Percentiles rank a stretch among this genome's conserved stretches.
Conservation (phyloP, 2,888 invertebrate species). For the Chromoteleia sp. region DNA sequence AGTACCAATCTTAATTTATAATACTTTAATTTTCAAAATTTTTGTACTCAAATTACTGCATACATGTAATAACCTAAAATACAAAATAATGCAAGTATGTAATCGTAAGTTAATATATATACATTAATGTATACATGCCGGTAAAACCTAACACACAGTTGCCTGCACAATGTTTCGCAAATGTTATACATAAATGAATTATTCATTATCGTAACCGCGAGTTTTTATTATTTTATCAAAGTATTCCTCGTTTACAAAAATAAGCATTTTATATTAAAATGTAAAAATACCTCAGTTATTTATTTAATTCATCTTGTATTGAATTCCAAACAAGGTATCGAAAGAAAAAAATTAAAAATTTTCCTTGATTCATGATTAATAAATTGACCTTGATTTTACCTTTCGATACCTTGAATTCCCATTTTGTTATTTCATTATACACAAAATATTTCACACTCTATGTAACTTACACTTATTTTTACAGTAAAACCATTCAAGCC, state of each 20-base stretch:
- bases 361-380: no score
- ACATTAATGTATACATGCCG: conserved; percentile 3
- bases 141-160: conserved; percentile 11
- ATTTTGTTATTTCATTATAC: not conserved
- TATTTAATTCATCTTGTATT: not conserved
- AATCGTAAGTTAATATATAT: conserved; percentile 21
- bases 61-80: conserved; percentile 49
- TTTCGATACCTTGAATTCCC: no score
- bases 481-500: conserved; percentile 9
- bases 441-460: not conserved
- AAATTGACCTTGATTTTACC: no score
- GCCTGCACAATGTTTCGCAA: conserved; percentile 18
- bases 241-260: conserved; percentile 35
- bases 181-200: conserved; percentile 53
- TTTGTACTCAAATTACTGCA: conserved; percentile 56
- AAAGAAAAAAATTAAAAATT: no score
- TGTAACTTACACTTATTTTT: conserved; percentile 17
- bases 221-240: not conserved
- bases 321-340: no score
- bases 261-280: conserved; percentile 11
- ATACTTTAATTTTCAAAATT: conserved; percentile 57
- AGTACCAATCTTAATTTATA: conserved; percentile 30
- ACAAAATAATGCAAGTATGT: conserved; percentile 41
- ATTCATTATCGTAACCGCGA: conserved; percentile 12
- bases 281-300: conserved; percentile 10